Base-by-base conservation (phyloP, 2,888 invertebrate species). In the Balanococcus diminutus region DNA sequence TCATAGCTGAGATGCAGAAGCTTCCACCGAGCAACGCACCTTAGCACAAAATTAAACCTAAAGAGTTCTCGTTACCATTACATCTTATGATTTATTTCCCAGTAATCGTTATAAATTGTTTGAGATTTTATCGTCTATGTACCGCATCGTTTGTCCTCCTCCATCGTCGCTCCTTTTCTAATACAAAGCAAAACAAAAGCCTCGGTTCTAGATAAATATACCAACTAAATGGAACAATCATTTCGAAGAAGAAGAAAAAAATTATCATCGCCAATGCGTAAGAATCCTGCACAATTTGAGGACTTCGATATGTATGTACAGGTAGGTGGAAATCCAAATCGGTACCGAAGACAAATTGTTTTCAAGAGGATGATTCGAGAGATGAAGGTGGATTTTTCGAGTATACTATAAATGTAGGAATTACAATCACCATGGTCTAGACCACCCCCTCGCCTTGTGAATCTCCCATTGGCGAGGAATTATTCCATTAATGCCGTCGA, bases 21-120 rank as follows among this genome's bases (percentile, higher is more conserved):
- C 75, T 79, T 79, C 36, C 36, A 79, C n/a, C 31, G 72, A 31
- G 31, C 36, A 79, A 79, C 75, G 72, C 72, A 72, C 72, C 72
- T 72, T 72, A 36, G 36, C 31, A 79, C 75, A 36, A 79, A 79
- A 79, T 79, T 79, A 79, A 79, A 79, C 75, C 75, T 36, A 72
- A 72, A 36, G 75, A 79, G 75, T 79, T 36, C 75, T 79, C 75
- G 75, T 79, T 79, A 79, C 75, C 75, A 36, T 79, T 79, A 79
- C 75, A 79, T 79, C 75, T 79, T 79, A 79, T 79, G 75, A 79
- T 79, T 79, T 79, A 79, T 79, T 79, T 36, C 75, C 32, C 36
- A 36, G 75, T 79, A 79, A 79, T 79, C 75, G 75, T 79, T 79
- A 79, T 79, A 79, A 79, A 79, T 79, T 79, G 75, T 36, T 79